These are phyloP conservation scores for Capricornis sumatraensis DNA, from an alignment of 2,113 vertebrate genomes.

Conservation along the genomic window DNA sequence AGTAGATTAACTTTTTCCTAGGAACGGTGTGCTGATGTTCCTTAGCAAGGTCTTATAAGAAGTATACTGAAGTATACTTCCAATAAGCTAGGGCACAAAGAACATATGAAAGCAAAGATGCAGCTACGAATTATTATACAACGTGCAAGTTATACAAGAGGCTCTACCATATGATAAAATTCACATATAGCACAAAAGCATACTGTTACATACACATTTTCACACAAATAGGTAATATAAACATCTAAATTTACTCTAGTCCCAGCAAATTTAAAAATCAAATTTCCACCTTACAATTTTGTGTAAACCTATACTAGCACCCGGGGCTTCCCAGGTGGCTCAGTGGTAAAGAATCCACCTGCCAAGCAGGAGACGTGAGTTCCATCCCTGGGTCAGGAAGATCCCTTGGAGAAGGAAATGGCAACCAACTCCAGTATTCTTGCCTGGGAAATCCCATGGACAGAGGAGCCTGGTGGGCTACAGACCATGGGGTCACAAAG, in stretches of 20 bases:
- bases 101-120: background rate
- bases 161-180: background rate
- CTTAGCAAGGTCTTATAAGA: background rate
- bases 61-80: background rate
- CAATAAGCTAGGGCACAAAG: background rate
- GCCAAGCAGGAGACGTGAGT: accelerated
- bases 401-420: background rate
- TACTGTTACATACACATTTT: background rate
- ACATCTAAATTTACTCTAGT: background rate
- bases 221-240: background rate
- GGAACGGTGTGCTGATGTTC: background rate
- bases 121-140: background rate
- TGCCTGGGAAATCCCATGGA: background rate
- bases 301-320: background rate
- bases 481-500: background rate
- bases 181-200: background rate
- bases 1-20: background rate
- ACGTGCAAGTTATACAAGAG: background rate
- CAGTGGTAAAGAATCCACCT: background rate
- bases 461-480: background rate
- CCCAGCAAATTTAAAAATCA: constrained; percentile 1
- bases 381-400: background rate
- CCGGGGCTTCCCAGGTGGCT: background rate
- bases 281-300: background rate
- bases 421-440: background rate